phyloP scores from a whole-genome alignment of 2,888 invertebrate species.

The Cistogaster globosa region DNA sequence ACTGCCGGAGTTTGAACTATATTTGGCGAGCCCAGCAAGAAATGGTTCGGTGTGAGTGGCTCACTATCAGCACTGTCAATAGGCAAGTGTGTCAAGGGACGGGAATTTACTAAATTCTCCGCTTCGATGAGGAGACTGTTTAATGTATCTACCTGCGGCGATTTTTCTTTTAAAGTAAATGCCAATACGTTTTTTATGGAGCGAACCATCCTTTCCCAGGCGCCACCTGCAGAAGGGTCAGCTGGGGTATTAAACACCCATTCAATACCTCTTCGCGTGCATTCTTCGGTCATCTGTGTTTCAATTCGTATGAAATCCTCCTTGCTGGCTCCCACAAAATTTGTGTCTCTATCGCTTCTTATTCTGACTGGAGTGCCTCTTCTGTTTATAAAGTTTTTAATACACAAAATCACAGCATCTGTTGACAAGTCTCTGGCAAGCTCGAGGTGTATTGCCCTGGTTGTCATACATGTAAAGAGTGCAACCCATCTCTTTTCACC shows the following conservation, averaged over 20 bases:
- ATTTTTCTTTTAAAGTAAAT: too few relatives aligned
- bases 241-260: too few relatives aligned
- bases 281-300: neutral
- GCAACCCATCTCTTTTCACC: conserved; percentile 47
- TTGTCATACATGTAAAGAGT: conserved; percentile 39
- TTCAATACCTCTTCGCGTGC: too few relatives aligned
- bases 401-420: conserved; percentile 55
- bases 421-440: conserved; percentile 22
- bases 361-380: conserved; percentile 61
- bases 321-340: conserved; percentile 42
- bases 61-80: conserved; percentile 3
- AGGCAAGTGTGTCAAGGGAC: too few relatives aligned
- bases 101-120: too few relatives aligned
- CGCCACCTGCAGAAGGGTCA: too few relatives aligned
- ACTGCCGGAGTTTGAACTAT: conserved; percentile 47
- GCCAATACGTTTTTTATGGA: too few relatives aligned
- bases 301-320: conserved; percentile 1
- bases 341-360: conserved; percentile 62
- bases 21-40: conserved; percentile 9
- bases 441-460: conserved; percentile 23
- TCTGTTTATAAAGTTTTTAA: conserved; percentile 62
- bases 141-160: too few relatives aligned
- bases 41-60: conserved; percentile 47
- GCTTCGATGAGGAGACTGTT: too few relatives aligned
- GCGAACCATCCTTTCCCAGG: too few relatives aligned